Conservation (phyloP, 2,888 invertebrate species). For the Dinocampus coccinellae region DNA sequence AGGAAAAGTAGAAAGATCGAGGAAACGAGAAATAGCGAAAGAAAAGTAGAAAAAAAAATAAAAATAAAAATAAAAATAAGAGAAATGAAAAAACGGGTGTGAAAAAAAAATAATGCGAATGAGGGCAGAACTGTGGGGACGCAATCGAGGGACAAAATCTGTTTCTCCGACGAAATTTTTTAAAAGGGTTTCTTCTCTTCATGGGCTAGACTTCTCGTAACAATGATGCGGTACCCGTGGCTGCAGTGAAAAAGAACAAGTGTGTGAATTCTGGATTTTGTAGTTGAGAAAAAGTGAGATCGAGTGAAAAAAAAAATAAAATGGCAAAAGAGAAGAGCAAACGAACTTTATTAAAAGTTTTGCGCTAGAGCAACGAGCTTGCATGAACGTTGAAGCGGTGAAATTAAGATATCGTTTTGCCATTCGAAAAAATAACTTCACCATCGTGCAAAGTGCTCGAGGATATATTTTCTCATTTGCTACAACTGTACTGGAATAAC, state of each 20-base stretch:
- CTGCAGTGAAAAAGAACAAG: slow-evolving; percentile 6
- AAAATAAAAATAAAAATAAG: background rate
- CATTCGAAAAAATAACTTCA: slow-evolving; percentile 48
- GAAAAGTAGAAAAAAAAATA: background rate
- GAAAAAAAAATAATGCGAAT: slow-evolving; percentile 31
- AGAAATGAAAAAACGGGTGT: too few relatives aligned
- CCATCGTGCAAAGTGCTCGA: slow-evolving; percentile 28
- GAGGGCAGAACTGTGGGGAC: slow-evolving; percentile 31
- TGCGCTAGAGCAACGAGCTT: slow-evolving; percentile 31
- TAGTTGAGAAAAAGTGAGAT: background rate
- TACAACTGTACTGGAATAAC: slow-evolving; percentile 8
- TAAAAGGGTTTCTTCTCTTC: slow-evolving; percentile 46
- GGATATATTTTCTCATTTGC: slow-evolving; percentile 37
- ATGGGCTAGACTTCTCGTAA: slow-evolving; percentile 21
- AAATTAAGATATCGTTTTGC: slow-evolving; percentile 60
- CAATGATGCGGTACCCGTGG: slow-evolving; percentile 34
- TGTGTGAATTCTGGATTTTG: background rate
- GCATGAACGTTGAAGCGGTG: slow-evolving; percentile 42
- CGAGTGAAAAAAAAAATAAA: background rate
- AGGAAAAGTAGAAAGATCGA: slow-evolving; percentile 27
- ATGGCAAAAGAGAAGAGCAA: slow-evolving; percentile 9
- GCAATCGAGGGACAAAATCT: slow-evolving; percentile 50
- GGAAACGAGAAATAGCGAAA: slow-evolving; percentile 14
- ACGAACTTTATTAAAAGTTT: slow-evolving; percentile 62
- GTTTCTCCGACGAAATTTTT: slow-evolving; percentile 50